Base-by-base conservation (phyloP, 2,797 vertebrate species). In the Liparis tanakae region DNA sequence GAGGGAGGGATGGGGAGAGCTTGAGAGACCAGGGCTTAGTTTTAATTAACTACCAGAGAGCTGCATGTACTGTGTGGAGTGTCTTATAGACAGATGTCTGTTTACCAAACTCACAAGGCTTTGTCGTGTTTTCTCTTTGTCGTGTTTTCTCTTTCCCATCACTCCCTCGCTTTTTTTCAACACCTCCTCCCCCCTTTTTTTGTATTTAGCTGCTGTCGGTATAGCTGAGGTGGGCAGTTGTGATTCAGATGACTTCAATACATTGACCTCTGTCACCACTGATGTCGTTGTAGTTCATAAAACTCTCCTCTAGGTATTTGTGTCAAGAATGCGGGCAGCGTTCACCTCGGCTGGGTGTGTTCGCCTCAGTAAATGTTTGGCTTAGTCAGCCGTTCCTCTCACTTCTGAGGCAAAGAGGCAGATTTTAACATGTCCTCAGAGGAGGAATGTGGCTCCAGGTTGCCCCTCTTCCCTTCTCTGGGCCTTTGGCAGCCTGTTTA, bases 381-480 rank as follows among this genome's bases (percentile, higher is more conserved):
- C 81, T 88, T 70, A 86, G 77, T 46, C 85, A 70, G 48, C 33
- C 59, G 1, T 15, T 12, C 33, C 34, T 2, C 73, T 79, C 60
- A 57, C 76, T 83, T 61, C 10, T 44, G 54, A 65, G 69, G 66
- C 36, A 70, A 67, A 68, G 76, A 78, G 88, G 85, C 89, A 0
- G 77, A 91, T 92, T 92, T 89, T 85, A 92, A 92, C 93, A 93
- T 86, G 91, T 91, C 80, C 79, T 79, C 25, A 41, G 50, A 82
- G 55, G 55, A 68, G 90, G 93, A 92, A 92, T 91, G 90, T 77
- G 76, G 89, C 83, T 80, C 80, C 67, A 10, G 20, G 63, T 43
- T 61, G 41, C 80, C 34, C 37, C 12, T 25, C 67, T 53, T 79
- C 64, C 61, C 70, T 50, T 63, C 30, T 14, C 53, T 50, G 62